phyloP scores from a whole-genome alignment of 2,113 vertebrate species.

The Phasianus colchicus region DNA sequence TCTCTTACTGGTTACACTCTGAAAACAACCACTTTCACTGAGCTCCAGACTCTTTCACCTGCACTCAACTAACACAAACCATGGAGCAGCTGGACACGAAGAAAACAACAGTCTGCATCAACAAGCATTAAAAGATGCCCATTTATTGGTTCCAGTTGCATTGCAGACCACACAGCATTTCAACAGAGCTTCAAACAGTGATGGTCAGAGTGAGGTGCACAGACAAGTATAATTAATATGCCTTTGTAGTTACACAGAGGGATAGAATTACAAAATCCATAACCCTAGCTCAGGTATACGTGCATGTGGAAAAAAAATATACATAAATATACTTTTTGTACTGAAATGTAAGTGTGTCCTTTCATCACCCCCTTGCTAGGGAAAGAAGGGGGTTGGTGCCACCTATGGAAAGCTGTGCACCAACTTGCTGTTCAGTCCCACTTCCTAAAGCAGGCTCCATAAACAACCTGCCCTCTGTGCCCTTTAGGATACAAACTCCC shows the following conservation, averaged over 20 bases:
- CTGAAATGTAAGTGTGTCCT: neutral
- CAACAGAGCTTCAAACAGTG: neutral
- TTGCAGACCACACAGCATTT: neutral
- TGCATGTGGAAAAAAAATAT: rapidly evolving
- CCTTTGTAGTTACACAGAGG: neutral
- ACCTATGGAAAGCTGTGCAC: neutral
- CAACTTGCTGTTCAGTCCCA: neutral
- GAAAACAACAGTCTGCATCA: neutral
- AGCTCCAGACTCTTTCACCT: neutral
- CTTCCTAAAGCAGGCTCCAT: neutral
- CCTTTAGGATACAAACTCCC: neutral
- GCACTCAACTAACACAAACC: neutral
- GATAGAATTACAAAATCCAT: neutral
- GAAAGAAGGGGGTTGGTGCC: neutral
- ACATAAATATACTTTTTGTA: neutral
- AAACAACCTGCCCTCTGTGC: neutral
- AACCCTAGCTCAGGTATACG: neutral
- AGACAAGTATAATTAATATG: neutral
- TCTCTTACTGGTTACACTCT: neutral
- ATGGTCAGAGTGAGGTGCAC: neutral
- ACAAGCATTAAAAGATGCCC: neutral
- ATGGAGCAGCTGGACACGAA: neutral
- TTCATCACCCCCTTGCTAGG: neutral
- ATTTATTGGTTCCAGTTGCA: slow-evolving; percentile 34
- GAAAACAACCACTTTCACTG: neutral